These are phyloP conservation scores for Lypha dubia DNA, from an alignment of 2,888 invertebrate species.

Conservation along the genomic window DNA sequence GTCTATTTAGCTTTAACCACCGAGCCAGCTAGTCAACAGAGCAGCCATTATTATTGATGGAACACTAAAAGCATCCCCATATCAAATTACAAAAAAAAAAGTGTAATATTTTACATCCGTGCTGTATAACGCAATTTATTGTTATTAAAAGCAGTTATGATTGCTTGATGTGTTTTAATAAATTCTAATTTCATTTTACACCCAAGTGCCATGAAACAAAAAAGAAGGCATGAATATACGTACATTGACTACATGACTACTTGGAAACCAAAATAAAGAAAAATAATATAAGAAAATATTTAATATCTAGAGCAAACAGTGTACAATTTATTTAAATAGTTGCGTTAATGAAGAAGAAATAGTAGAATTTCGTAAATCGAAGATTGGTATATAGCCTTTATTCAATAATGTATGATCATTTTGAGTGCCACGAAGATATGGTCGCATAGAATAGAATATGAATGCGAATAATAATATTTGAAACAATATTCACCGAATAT, in stretches of 20 bases:
- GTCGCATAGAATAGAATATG: too few species aligned
- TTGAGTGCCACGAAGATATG: too few species aligned
- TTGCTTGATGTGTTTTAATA: constrained; percentile 77
- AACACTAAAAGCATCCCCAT: constrained; percentile 44
- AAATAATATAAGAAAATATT: too few species aligned
- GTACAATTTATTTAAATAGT: too few species aligned
- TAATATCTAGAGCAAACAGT: background rate
- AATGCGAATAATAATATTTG: too few species aligned
- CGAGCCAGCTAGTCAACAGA: too few species aligned
- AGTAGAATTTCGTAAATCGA: too few species aligned
- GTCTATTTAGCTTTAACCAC: constrained; percentile 38
- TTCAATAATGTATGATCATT: too few species aligned
- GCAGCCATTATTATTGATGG: constrained; percentile 33
- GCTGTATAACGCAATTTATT: constrained; percentile 53
- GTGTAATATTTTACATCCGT: constrained; percentile 3
- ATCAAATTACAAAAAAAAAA: constrained; percentile 18
- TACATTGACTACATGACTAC: constrained; percentile 9
- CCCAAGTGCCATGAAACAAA: constrained; percentile 76
- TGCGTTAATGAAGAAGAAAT: too few species aligned
- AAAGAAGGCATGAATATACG: constrained; percentile 73
- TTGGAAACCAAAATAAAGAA: constrained; percentile 24
- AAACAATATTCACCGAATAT: too few species aligned
- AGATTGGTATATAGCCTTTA: too few species aligned
- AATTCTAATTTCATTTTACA: constrained; percentile 82
- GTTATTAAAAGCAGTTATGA: constrained; percentile 72